Evolutionary conservation across 2,113 vertebrate species (phyloP).

Genomic region (Grammomys surdaster): DNA sequence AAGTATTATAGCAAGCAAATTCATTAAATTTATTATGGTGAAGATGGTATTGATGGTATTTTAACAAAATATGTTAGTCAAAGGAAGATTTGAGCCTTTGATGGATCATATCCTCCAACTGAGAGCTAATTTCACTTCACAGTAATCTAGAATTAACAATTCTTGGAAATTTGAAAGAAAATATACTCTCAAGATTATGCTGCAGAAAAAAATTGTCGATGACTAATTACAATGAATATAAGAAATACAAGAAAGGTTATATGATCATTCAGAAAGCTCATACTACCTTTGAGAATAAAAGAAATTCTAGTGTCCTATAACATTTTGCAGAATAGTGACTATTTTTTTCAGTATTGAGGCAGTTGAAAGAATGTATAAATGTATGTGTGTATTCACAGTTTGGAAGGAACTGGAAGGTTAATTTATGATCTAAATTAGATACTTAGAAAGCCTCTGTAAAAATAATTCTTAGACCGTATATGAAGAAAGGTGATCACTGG

Average conservation of each 20-base stretch:
- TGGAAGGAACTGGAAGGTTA: background rate
- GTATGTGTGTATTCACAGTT: background rate
- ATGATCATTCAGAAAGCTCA: background rate
- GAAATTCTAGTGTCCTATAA: background rate
- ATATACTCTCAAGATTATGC: background rate
- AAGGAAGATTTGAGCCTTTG: background rate
- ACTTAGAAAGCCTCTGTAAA: background rate
- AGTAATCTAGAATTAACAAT: background rate
- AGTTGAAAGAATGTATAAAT: background rate
- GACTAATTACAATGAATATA: background rate
- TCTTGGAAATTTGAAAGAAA: conserved; percentile 1
- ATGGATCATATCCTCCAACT: background rate
- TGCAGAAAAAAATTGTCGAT: background rate
- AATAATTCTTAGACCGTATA: background rate
- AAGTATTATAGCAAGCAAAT: background rate
- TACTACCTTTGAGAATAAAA: background rate
- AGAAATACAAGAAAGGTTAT: background rate
- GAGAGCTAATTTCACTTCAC: background rate
- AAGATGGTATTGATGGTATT: background rate
- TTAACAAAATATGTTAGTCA: background rate
- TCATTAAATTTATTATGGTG: background rate
- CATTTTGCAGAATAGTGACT: background rate
- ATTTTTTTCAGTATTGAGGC: background rate
- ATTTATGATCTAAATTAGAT: background rate
- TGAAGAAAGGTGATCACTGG: background rate